Conservation (phyloP, 2,888 invertebrate genomes). For the Halictus quadricinctus region DNA sequence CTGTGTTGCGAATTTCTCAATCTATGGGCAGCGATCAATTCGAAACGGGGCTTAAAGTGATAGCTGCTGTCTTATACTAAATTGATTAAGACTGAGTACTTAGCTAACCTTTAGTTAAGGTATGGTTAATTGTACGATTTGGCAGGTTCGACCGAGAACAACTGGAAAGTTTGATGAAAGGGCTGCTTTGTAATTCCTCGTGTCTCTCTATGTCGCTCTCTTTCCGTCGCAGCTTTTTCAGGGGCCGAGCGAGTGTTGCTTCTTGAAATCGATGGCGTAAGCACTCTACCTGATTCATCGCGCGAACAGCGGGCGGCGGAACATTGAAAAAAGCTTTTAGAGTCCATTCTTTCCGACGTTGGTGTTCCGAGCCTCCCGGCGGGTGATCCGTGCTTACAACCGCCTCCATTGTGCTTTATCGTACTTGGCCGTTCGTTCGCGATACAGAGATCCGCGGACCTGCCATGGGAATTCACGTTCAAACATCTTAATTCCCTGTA, state of each 20-base stretch:
- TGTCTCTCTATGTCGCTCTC: neutral
- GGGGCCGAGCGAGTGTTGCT: neutral
- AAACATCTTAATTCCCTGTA: conserved; percentile 7
- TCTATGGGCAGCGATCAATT: too few species aligned
- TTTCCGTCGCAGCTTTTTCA: neutral
- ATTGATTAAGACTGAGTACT: too few species aligned
- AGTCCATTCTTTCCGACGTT: conserved; percentile 36
- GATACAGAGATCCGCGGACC: neutral
- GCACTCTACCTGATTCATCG: conserved; percentile 38
- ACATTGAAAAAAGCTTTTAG: conserved; percentile 59
- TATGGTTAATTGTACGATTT: neutral
- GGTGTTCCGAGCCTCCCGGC: conserved; percentile 27
- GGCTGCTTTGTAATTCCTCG: neutral
- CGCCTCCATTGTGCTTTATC: conserved; percentile 20
- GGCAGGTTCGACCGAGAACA: neutral
- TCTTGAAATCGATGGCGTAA: conserved; percentile 35
- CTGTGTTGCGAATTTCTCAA: too few species aligned
- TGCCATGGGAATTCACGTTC: neutral
- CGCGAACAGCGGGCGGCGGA: conserved; percentile 37
- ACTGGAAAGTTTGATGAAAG: neutral
- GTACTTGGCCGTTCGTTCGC: neutral
- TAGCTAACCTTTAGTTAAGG: neutral
- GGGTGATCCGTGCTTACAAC: conserved; percentile 46
- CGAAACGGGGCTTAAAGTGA: too few species aligned
- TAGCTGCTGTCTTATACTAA: too few species aligned